Percentiles rank a stretch among this genome's conserved stretches.
These are phyloP conservation scores for Seladonia tumulorum DNA, from an alignment of 2,888 invertebrate species.

Conservation along the genomic window DNA sequence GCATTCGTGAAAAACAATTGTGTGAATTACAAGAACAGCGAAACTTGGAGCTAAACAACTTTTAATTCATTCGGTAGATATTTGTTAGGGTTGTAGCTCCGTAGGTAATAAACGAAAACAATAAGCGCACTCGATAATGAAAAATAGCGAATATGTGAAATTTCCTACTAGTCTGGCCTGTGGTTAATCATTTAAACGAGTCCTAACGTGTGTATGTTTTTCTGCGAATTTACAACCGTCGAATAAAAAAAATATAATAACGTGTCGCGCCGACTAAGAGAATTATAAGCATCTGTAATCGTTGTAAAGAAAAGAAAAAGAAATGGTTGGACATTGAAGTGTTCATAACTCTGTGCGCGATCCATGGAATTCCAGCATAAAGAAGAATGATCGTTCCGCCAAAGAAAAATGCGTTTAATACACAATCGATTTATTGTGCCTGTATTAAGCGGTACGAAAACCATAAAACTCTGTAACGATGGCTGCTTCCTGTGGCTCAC, in stretches of 20 bases:
- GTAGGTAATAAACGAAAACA: not conserved
- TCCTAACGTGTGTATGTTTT: not conserved
- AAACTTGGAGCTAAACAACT: not conserved
- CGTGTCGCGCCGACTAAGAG: not conserved
- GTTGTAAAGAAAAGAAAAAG: not conserved
- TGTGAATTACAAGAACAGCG: not conserved
- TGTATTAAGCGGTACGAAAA: conserved; percentile 4
- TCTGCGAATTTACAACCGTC: not conserved
- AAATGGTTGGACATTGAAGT: not conserved
- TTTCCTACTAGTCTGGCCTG: not conserved
- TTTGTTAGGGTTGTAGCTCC: not conserved
- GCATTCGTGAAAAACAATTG: not conserved
- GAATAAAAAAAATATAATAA: not conserved
- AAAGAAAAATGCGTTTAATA: not conserved
- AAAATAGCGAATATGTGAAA: not conserved
- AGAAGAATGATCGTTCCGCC: not conserved
- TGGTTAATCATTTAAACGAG: not conserved
- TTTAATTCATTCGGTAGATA: not conserved
- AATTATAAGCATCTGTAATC: not conserved
- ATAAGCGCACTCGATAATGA: not conserved
- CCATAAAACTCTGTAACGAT: not conserved
- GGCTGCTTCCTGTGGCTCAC: not conserved
- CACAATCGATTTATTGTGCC: conserved; percentile 6
- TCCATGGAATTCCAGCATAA: not conserved
- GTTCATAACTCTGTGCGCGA: not conserved